A percentile compares a stretch with the other conserved stretches of the same genome.
Conservation (phyloP, 2,888 invertebrate species). For the Girardia tigrina region DNA sequence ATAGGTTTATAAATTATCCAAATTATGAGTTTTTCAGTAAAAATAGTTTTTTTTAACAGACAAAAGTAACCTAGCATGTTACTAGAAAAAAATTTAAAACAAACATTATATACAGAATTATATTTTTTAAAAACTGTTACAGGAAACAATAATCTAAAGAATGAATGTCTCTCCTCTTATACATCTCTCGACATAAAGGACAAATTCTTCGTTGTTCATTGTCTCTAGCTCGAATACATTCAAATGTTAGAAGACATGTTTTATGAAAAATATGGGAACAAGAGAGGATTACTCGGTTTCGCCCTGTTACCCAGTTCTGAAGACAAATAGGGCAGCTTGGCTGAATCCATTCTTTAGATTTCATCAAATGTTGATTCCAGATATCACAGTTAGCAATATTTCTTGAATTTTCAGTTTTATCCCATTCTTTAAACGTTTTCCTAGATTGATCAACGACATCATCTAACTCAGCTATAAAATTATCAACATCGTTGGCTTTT, state of each 20-base stretch:
- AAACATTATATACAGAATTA: no score
- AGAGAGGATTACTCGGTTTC: slow-evolving; percentile 42
- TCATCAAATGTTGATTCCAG: slow-evolving; percentile 45
- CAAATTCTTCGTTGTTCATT: neutral
- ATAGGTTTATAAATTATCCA: no score
- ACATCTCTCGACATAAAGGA: neutral
- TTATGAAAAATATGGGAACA: slow-evolving; percentile 50
- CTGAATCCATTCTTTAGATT: slow-evolving; percentile 42
- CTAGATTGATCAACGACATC: slow-evolving; percentile 43
- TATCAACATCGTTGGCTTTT: no score
- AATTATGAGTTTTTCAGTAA: no score
- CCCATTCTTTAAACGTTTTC: slow-evolving; percentile 44
- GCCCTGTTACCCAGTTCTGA: slow-evolving; percentile 31
- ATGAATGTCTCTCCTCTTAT: neutral
- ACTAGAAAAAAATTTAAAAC: no score
- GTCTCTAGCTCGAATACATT: slow-evolving; percentile 39
- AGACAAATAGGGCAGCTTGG: slow-evolving; percentile 49
- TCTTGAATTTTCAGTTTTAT: slow-evolving; percentile 39
- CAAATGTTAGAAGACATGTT: slow-evolving; percentile 46
- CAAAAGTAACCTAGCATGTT: no score
- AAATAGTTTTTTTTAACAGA: no score
- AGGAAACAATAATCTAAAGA: neutral
- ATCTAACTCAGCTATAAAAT: slow-evolving; percentile 47
- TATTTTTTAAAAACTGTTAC: no score
- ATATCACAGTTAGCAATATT: slow-evolving; percentile 40